phyloP scores from a whole-genome alignment of 2,888 invertebrate genomes.

The Rhamnusium bicolor region DNA sequence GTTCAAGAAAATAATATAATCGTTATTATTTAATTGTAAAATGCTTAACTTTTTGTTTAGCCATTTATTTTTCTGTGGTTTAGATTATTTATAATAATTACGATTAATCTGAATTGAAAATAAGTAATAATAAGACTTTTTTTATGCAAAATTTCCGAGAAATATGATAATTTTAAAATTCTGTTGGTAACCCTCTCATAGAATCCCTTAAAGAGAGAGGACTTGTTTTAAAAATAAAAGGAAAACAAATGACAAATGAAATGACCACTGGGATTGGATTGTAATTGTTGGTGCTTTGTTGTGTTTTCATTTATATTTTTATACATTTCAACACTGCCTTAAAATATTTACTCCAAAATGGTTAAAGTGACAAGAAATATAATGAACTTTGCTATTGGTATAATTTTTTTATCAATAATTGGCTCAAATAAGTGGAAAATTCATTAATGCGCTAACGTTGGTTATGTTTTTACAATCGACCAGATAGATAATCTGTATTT shows the following conservation, averaged over 20 bases:
- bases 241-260: not conserved
- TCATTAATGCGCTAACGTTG: not conserved
- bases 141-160: too few relatives aligned
- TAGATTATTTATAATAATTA: too few relatives aligned
- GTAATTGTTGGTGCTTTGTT: too few relatives aligned
- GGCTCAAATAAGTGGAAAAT: constrained; percentile 9
- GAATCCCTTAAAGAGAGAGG: not conserved
- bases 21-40: too few relatives aligned
- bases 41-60: too few relatives aligned
- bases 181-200: not conserved
- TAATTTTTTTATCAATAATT: constrained; percentile 16
- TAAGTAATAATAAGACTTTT: too few relatives aligned
- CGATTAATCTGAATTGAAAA: too few relatives aligned
- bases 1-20: too few relatives aligned
- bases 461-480: constrained; percentile 13
- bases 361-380: constrained; percentile 3
- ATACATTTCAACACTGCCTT: not conserved
- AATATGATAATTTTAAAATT: not conserved
- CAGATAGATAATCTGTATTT: not conserved
- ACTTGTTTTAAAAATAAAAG: not conserved
- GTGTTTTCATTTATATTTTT: too few relatives aligned
- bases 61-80: too few relatives aligned
- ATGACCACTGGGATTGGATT: too few relatives aligned
- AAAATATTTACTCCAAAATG: not conserved
- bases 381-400: not conserved